Evolutionary conservation across 2,888 invertebrate species (phyloP).

Genomic region (Micoletzkya japonica): DNA sequence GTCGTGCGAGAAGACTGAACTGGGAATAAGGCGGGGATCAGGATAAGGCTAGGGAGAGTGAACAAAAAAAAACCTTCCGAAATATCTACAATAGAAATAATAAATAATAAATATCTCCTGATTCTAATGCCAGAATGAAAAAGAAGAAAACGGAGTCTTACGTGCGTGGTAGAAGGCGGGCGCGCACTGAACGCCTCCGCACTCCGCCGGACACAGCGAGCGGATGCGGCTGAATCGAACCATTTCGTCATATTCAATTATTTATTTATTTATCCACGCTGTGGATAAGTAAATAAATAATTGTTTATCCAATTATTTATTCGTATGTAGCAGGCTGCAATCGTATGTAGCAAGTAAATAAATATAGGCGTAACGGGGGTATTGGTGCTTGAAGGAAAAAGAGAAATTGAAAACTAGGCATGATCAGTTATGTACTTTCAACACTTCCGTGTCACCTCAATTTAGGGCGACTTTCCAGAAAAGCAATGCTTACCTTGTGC

Average conservation of each 20-base stretch:
- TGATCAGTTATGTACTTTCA: too few relatives aligned
- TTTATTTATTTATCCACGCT: too few relatives aligned
- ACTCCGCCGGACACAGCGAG: conserved; percentile 40
- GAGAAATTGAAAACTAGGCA: neutral
- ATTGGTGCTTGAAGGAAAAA: too few relatives aligned
- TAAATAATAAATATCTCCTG: neutral
- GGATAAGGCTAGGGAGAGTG: neutral
- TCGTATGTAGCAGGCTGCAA: too few relatives aligned
- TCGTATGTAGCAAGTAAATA: too few relatives aligned
- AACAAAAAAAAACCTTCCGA: neutral
- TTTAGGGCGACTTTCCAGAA: too few relatives aligned
- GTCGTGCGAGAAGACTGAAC: conserved; percentile 45
- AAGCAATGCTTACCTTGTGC: conserved; percentile 32
- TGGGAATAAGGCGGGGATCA: neutral
- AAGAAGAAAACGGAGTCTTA: conserved; percentile 34
- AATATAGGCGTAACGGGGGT: too few relatives aligned
- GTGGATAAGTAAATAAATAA: too few relatives aligned
- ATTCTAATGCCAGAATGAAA: neutral
- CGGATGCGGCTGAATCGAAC: conserved; percentile 40
- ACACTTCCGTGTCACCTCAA: too few relatives aligned
- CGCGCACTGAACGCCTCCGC: conserved; percentile 39
- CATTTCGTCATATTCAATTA: too few relatives aligned
- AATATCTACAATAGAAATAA: neutral
- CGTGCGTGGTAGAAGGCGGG: conserved; percentile 37
- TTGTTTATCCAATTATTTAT: too few relatives aligned